Base-by-base conservation (phyloP, 2,113 vertebrate genomes). In the Copsychus sechellarum region DNA sequence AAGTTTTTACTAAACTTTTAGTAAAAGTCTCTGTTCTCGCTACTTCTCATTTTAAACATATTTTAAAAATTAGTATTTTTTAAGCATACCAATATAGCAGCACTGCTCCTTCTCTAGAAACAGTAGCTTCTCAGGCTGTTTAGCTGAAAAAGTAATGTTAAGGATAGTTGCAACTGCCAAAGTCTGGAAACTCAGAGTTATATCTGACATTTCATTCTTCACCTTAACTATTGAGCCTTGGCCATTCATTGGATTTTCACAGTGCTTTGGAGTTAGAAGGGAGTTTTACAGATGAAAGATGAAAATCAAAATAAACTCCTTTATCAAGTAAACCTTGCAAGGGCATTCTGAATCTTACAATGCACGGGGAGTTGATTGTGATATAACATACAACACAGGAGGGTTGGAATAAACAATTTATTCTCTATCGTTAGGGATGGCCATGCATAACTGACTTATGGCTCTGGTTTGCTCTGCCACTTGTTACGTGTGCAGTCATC, bases 281-380 rank as follows among this genome's bases (percentile, higher is more conserved):
- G 87, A 92, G 47, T 93, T 97, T 92, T 96, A 97, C 91, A 93
- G 74, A 96, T 95, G 95, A 96, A 93, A 97, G 90, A 94, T 95
- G 82, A 97, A 97, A 97, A 97, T 95, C 81, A 93, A 94, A 96
- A 86, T 95, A 97, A 95, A 82, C 78, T 97, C 88, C 56, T 95
- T 96, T 95, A 96, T 91, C 94, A 95, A 94, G 85, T 93, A 93
- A 97, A 93, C 69, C 86, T 81, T 95, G 90, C 79, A 93, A 93
- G 83, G 87, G 69, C 96, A 93, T 93, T 96, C 71, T 72, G 54
- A 91, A 95, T 93, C 95, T 84, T 92, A 81, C 87, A 94, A 62
- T 66, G 74, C 60, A 93, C 61, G 18, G 70, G 74, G 88, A 96
- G 91, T 88, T 76, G 90, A 90, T 94, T 96, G 96, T 82, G 86